phyloP scores from a whole-genome alignment of 2,113 vertebrate genomes.

The Hypomesus transpacificus region DNA sequence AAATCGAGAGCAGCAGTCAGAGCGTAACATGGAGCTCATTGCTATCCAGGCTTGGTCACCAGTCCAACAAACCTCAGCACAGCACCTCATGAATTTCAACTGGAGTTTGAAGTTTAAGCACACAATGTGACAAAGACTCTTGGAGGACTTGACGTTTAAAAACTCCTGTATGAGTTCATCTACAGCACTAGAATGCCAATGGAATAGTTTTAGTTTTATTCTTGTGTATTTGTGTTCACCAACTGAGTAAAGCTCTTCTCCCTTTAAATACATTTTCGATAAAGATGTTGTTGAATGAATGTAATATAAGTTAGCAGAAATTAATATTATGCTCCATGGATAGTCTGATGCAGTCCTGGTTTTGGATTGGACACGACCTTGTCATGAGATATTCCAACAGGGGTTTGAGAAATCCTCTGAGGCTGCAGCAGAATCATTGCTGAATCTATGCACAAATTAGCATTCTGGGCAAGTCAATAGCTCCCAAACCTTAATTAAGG shows the following conservation, averaged over 20 bases:
- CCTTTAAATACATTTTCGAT: no score
- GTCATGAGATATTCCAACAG: constrained; percentile 49
- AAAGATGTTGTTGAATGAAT: no score
- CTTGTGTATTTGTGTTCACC: not conserved
- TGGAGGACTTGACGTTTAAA: not conserved
- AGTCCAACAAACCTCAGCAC: constrained; percentile 62
- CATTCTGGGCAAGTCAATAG: constrained; percentile 64
- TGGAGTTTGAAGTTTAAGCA: constrained; percentile 58
- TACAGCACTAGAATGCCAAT: no score
- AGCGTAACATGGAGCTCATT: constrained; percentile 80
- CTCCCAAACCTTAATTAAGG: constrained; percentile 75
- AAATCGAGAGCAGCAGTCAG: constrained; percentile 74
- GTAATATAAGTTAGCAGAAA: not conserved
- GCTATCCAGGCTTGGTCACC: constrained; percentile 69
- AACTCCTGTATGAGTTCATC: not conserved
- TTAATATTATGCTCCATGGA: not conserved
- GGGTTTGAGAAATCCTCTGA: constrained; percentile 53
- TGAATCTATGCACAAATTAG: constrained; percentile 67
- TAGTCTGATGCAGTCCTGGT: not conserved
- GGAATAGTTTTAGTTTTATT: not conserved
- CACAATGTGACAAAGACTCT: constrained; percentile 47
- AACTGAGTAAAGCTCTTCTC: not conserved
- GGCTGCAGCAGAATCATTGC: constrained; percentile 53
- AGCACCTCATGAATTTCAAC: constrained; percentile 75
- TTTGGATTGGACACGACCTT: not conserved